A percentile compares a stretch with the other conserved stretches of the same genome.
These are phyloP conservation scores for Tenthredo notha DNA, from an alignment of 2,888 invertebrate species.

Conservation along the genomic window DNA sequence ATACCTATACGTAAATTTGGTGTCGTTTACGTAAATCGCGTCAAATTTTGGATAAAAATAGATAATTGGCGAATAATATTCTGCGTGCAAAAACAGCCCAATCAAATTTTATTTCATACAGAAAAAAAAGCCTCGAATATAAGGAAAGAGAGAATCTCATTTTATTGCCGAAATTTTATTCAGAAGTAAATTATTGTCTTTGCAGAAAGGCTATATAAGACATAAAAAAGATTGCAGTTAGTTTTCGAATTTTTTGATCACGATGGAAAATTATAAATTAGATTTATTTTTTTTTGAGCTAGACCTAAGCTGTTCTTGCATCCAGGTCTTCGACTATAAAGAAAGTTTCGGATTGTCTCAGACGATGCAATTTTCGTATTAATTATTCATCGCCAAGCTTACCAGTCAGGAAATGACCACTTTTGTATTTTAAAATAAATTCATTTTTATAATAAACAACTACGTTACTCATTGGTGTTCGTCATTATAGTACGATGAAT, in stretches of 20 bases:
- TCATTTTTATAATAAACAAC: neutral
- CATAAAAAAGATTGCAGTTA: neutral
- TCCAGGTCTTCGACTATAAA: neutral
- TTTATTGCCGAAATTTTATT: neutral
- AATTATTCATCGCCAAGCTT: neutral
- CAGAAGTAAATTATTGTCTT: neutral
- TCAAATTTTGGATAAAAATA: neutral
- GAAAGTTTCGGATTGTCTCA: neutral
- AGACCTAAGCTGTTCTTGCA: neutral
- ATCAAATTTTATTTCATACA: neutral
- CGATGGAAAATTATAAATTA: neutral
- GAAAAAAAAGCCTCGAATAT: neutral
- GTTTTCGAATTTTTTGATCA: neutral
- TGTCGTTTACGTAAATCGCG: neutral
- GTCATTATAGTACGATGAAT: neutral
- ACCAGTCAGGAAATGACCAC: neutral
- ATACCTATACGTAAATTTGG: neutral
- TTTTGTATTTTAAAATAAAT: neutral
- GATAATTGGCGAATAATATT: neutral
- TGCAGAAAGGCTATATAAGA: too few species aligned
- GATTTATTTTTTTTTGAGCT: neutral
- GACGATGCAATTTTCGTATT: neutral
- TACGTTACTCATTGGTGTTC: constrained; percentile 9
- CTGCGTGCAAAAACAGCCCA: neutral
- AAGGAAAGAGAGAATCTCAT: neutral